Percentiles rank a stretch among this genome's conserved stretches.
Evolutionary conservation across 2,888 invertebrate species (phyloP).

Genomic region (Sericinus montela): DNA sequence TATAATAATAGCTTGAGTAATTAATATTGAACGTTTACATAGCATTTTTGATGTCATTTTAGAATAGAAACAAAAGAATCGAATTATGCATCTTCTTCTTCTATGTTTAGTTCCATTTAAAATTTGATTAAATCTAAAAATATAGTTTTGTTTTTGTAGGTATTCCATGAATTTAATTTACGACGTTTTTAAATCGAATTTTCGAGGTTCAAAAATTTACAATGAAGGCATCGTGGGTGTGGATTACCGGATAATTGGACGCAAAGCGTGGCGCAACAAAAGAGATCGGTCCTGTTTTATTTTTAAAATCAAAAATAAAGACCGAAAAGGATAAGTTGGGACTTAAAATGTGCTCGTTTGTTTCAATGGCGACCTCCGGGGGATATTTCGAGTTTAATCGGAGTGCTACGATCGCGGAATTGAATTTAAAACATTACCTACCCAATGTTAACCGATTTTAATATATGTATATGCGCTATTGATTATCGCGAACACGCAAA

Average conservation of each 20-base stretch:
- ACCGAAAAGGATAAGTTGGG: slow-evolving; percentile 18
- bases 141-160: no score
- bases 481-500: slow-evolving; percentile 10
- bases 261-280: slow-evolving; percentile 31
- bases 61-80: no score
- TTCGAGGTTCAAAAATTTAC: slow-evolving; percentile 32
- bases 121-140: no score
- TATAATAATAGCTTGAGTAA: no score
- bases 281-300: slow-evolving; percentile 31
- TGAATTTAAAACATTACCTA: slow-evolving; percentile 7
- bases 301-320: slow-evolving; percentile 27
- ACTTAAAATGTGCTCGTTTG: slow-evolving; percentile 26
- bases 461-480: not conserved
- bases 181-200: slow-evolving; percentile 25
- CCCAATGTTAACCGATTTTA: slow-evolving; percentile 4
- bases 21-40: no score
- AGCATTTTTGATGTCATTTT: no score
- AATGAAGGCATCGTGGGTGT: slow-evolving; percentile 41
- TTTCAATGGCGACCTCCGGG: slow-evolving; percentile 25
- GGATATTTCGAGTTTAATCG: slow-evolving; percentile 24
- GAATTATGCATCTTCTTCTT: no score
- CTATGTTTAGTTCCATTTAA: no score
- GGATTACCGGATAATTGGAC: slow-evolving; percentile 49
- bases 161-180: not conserved
- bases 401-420: slow-evolving; percentile 19